Evolutionary conservation across 2,797 vertebrate genomes (phyloP), one percentile per base, ranked within the genome.

Genomic region (Poecilia wingei): DNA sequence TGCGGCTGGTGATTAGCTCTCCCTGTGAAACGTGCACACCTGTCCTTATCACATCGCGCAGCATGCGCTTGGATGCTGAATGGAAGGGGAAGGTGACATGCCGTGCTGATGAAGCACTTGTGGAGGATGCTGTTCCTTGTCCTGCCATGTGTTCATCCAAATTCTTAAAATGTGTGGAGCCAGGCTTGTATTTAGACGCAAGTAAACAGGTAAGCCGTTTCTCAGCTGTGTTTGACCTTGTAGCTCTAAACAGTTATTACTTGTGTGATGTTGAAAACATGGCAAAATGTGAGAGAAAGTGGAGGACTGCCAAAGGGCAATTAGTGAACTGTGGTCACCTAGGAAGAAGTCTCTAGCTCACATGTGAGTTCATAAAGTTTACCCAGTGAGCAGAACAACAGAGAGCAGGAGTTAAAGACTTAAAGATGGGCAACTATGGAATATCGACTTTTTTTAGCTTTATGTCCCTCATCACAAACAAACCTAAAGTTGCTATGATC

Each of bases 1-100:
- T 47, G 66, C 59, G 57, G 72, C 53, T 76, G 79, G 78, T 88
- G 89, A 91, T 91, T 83, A 88, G 76, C 76, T 84, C 49, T 75
- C 72, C 75, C 43, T 43, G 74, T 25, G 55, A 70, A 84, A 64
- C 75, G 78, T 82, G 55, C 75, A 85, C 83, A 87, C 81, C 55
- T 77, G 79, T 82, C 81, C 82, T 61, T 31, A 75, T 85, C 75
- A 72, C 49, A 73, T 49, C 79, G 76, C 78, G 39, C 71, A 86
- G 83, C 73, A 22, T 46, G 79, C 39, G 75, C 74, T 51, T 72
- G 41, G 77, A 74, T 64, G 43, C 45, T 59, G 66, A 77, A 79
- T 79, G 73, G 43, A 74, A 79, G 49, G 61, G 33, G 64, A 79
- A 81, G 64, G 45, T 43, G 57, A 71, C 80, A 51, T 70, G 36